These are phyloP conservation scores for Cherax destructor DNA, from an alignment of 1,140 invertebrate genomes.

Conservation along the genomic window DNA sequence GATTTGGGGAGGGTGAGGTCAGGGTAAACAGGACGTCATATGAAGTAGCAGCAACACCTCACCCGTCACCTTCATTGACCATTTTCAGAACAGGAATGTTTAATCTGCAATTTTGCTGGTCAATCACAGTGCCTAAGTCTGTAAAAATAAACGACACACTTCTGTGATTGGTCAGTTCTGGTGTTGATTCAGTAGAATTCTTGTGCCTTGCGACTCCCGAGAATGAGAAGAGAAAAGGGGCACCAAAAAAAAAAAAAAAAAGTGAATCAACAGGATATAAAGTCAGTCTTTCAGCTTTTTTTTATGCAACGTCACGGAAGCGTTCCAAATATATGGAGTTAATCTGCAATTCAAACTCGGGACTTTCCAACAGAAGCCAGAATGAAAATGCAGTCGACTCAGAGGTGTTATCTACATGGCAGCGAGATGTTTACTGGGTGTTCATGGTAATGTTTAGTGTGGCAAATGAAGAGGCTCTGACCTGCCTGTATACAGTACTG, in stretches of 20 bases:
- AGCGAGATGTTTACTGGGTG: neutral
- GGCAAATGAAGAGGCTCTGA: too few species aligned
- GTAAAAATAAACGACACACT: neutral
- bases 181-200: too few species aligned
- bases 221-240: neutral
- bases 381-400: neutral
- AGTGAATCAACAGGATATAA: constrained; percentile 47
- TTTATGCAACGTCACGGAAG: constrained; percentile 49
- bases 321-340: constrained; percentile 48
- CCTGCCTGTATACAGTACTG: too few species aligned
- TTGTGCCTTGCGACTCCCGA: neutral
- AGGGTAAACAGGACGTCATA: too few species aligned
- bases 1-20: too few species aligned
- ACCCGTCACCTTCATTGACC: too few species aligned
- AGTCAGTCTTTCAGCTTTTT: constrained; percentile 32
- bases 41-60: too few species aligned
- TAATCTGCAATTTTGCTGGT: neutral
- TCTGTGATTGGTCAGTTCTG: neutral
- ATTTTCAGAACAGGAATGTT: too few species aligned
- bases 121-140: neutral
- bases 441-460: too few species aligned
- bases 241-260: neutral
- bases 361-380: constrained; percentile 15
- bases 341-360: constrained; percentile 50
- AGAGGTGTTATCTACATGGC: neutral